Percentiles rank a stretch among this genome's conserved stretches.
These are phyloP conservation scores for Metridium senile DNA, from an alignment of 92 coral and sea anemone genomes.

Conservation along the genomic window DNA sequence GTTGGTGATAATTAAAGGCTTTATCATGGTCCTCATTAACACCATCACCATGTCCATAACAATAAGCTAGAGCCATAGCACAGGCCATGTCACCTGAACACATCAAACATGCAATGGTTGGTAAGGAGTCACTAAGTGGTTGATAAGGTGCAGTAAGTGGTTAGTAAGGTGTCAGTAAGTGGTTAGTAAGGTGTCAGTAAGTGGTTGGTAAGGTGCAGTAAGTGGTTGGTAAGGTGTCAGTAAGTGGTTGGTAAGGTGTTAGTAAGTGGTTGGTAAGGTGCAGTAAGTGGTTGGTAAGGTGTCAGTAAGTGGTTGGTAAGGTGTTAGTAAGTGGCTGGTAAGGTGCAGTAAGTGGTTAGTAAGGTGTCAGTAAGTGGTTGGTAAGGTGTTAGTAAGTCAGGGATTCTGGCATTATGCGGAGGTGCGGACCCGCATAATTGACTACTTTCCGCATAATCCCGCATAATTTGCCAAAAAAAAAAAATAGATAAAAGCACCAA, in stretches of 20 bases:
- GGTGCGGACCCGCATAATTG: background rate
- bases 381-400: background rate
- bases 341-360: constrained; percentile 13
- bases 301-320: constrained; percentile 16
- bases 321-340: constrained; percentile 15
- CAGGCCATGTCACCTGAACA: constrained; percentile 79
- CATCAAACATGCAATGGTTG: background rate
- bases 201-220: constrained; percentile 12
- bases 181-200: constrained; percentile 3
- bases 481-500: too few species aligned
- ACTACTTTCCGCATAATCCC: too few species aligned
- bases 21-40: constrained; percentile 65
- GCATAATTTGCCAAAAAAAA: too few species aligned
- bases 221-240: constrained; percentile 8
- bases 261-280: constrained; percentile 17
- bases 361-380: constrained; percentile 15
- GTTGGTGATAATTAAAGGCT: constrained; percentile 74
- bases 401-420: background rate
- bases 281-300: constrained; percentile 16
- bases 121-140: background rate
- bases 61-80: constrained; percentile 89
- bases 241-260: constrained; percentile 20
- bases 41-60: constrained; percentile 88
- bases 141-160: background rate
- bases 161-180: constrained; percentile 15